A percentile compares a stretch with the other conserved stretches of the same genome.
These are phyloP conservation scores for Planococcus citri DNA, from an alignment of 1,140 invertebrate genomes.

Conservation along the genomic window DNA sequence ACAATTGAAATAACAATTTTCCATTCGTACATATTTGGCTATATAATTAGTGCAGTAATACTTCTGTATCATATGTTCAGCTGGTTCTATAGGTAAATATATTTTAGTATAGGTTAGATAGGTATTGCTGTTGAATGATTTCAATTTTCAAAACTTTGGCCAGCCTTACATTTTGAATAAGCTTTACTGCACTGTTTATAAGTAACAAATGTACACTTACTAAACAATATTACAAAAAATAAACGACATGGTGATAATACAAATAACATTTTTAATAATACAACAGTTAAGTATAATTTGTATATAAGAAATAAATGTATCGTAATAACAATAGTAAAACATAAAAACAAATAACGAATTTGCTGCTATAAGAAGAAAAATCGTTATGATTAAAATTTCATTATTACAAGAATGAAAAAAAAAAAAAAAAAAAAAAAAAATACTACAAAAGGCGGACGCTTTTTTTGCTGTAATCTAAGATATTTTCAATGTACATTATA, in stretches of 20 bases:
- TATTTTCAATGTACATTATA: too few relatives aligned
- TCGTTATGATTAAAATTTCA: too few relatives aligned
- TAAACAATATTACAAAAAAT: neutral
- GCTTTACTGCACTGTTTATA: neutral
- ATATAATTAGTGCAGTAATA: neutral
- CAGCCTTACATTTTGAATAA: neutral
- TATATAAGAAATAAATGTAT: neutral
- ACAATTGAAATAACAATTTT: neutral
- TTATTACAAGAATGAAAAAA: too few relatives aligned
- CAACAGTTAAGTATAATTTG: neutral
- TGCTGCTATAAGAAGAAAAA: neutral
- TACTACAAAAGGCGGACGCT: too few relatives aligned
- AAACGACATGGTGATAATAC: constrained; percentile 3
- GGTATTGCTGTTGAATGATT: too few relatives aligned
- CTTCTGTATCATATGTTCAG: neutral
- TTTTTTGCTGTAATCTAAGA: too few relatives aligned
- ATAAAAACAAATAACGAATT: constrained; percentile 4
- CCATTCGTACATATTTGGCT: neutral
- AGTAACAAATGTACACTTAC: neutral
- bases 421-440: too few relatives aligned
- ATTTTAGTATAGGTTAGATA: too few relatives aligned
- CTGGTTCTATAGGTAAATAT: neutral
- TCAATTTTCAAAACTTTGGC: too few relatives aligned
- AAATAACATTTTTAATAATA: neutral
- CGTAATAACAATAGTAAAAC: neutral